phyloP scores from a whole-genome alignment of 2,888 invertebrate genomes.

The Protodeltote pygarga region DNA sequence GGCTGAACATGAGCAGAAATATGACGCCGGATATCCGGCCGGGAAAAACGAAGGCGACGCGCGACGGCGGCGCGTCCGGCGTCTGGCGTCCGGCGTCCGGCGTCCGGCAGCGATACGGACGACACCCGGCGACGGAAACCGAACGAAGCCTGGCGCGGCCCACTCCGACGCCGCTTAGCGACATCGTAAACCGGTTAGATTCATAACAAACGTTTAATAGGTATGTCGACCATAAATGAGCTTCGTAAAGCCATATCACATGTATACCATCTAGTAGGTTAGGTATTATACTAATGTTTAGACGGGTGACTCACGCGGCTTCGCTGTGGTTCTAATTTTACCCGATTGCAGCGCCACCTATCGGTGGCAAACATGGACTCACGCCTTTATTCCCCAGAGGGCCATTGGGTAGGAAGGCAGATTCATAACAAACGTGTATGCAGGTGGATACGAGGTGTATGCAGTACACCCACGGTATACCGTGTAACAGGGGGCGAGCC shows the following conservation, averaged over 20 bases:
- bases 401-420: too few species aligned
- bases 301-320: too few species aligned
- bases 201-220: constrained; percentile 37
- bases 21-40: neutral
- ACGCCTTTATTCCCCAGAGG: too few species aligned
- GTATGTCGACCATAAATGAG: constrained; percentile 42
- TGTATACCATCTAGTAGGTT: constrained; percentile 30
- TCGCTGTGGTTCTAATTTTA: too few species aligned
- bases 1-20: neutral
- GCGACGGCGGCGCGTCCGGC: neutral
- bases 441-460: too few species aligned
- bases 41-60: neutral
- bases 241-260: constrained; percentile 21
- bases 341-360: too few species aligned
- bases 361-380: too few species aligned
- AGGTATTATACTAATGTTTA: too few species aligned
- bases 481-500: too few species aligned
- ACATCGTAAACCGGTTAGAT: constrained; percentile 38
- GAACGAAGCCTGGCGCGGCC: neutral
- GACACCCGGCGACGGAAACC: neutral
- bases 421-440: too few species aligned
- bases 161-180: constrained; percentile 12
- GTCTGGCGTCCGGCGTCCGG: neutral
- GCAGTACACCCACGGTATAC: too few species aligned
- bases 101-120: neutral